Conservation (phyloP, 2,797 vertebrate species). For the Lepus oiostolus region DNA sequence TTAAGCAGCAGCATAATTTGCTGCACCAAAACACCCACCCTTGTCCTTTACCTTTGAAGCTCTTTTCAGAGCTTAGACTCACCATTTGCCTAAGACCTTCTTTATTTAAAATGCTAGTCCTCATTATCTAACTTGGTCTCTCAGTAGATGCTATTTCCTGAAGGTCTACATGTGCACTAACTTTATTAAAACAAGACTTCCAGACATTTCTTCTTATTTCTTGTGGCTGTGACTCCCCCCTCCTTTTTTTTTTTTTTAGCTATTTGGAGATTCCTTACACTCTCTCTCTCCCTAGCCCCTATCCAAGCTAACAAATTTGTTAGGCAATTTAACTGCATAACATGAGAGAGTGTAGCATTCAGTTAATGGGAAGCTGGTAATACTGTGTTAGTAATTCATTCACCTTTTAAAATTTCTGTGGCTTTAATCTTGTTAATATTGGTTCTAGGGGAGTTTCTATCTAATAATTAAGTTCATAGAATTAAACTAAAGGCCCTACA, state of each 20-base stretch:
- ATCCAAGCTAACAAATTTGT: slow-evolving; percentile 31
- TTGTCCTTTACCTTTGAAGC: background rate
- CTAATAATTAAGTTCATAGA: background rate
- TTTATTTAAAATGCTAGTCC: slow-evolving; percentile 43
- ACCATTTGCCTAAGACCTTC: slow-evolving; percentile 42
- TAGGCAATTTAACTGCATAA: slow-evolving; percentile 36
- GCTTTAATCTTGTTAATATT: slow-evolving; percentile 46
- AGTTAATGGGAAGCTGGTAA: slow-evolving; percentile 28
- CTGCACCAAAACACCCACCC: too few relatives aligned
- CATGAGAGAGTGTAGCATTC: slow-evolving; percentile 50
- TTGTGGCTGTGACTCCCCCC: background rate
- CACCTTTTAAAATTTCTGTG: slow-evolving; percentile 33
- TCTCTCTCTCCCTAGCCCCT: background rate
- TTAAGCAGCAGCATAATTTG: too few relatives aligned
- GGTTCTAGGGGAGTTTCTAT: background rate
- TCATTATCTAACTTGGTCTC: slow-evolving; percentile 42
- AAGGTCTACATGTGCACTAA: background rate
- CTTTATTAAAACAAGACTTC: slow-evolving; percentile 41
- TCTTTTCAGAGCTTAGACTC: slow-evolving; percentile 49
- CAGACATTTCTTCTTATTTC: background rate
- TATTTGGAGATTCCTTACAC: background rate
- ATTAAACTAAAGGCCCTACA: slow-evolving; percentile 11
- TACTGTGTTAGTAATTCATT: slow-evolving; percentile 58
- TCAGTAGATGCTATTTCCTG: slow-evolving; percentile 54
- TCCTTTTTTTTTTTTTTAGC: background rate